These are phyloP conservation scores for Vanessa tameamea DNA, from an alignment of 1,140 invertebrate genomes.

Conservation along the genomic window DNA sequence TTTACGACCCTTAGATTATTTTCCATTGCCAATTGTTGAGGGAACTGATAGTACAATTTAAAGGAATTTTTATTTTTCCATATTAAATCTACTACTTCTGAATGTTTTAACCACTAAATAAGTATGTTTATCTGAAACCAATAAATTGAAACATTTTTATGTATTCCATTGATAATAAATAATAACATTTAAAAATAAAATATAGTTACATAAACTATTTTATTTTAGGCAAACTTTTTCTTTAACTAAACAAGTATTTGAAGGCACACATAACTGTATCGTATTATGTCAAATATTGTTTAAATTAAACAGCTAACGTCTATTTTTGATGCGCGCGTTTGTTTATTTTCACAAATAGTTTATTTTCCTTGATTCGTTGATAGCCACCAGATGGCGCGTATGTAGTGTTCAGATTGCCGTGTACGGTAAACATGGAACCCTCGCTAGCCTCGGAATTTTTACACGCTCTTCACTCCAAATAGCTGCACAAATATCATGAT, in stretches of 20 bases:
- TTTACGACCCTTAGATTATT: too few relatives aligned
- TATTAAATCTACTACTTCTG: too few relatives aligned
- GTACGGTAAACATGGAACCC: conserved; percentile 70
- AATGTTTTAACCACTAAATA: too few relatives aligned
- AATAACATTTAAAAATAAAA: too few relatives aligned
- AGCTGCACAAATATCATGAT: conserved; percentile 57
- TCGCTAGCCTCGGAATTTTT: conserved; percentile 67
- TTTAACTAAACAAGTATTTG: conserved; percentile 7
- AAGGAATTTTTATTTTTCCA: too few relatives aligned
- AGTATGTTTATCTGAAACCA: too few relatives aligned
- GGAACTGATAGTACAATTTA: too few relatives aligned
- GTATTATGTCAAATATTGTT: conserved; percentile 42
- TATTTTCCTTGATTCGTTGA: conserved; percentile 74
- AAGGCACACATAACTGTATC: background rate
- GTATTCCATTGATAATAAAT: too few relatives aligned
- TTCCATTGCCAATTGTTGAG: too few relatives aligned
- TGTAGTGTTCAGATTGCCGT: conserved; percentile 57
- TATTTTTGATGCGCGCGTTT: conserved; percentile 67
- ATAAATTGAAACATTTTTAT: too few relatives aligned
- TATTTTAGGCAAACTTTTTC: background rate
- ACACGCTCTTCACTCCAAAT: conserved; percentile 61
- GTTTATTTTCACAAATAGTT: conserved; percentile 74
- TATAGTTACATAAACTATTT: too few relatives aligned
- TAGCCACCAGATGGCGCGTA: conserved; percentile 72
- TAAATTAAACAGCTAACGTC: conserved; percentile 53